Base-by-base conservation (phyloP, 2,113 vertebrate species). In the Sialia sialis region DNA sequence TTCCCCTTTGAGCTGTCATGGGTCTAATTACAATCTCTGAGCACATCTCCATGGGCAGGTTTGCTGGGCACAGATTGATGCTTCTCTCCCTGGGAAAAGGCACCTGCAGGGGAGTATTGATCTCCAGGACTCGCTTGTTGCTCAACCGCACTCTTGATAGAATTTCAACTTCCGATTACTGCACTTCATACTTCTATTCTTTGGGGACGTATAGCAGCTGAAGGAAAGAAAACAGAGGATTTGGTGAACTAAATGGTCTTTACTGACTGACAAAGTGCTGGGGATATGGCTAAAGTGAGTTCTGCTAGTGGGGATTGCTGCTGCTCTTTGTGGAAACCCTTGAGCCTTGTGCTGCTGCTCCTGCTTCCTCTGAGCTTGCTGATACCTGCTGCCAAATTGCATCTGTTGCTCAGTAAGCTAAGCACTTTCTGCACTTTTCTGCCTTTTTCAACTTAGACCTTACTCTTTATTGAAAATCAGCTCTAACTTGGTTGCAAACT, bases 121-220 rank as follows among this genome's bases (percentile, higher is more conserved):
- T 95, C 87, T 83, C 49, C 16, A 52, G 41, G 72, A 38, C 38
- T 34, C 5, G 15, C 38, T 41, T 18, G 3, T 32, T 2, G 7
- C 81, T 94, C 59, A 34, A 30, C n/a, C 0, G 0, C 2, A 10
- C 22, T 56, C 63, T 22, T 1, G 2, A n/a, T 23, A 32, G 43
- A 59, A n/a, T 62, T 93, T 80, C 8, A 1, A 38, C 51, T 88
- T 90, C 58, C 0, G 9, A 36, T 66, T 58, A 13, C 63, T 58
- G 3, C 10, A 2, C 29, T 89, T 70, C 4, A 6, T 62, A 8
- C 73, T 64, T 78, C 58, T 19, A 22, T 44, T 58, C 59, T 92
- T 38, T 0, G 4, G 46, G 63, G 58, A 52, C 4, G 1, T 18
- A 12, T 2, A 34, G 21, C 18, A 63, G 23, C 29, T 34, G 55